A percentile compares a stretch with the other conserved stretches of the same genome.
Conservation (phyloP, 2,113 vertebrate species). For the Coptodon rendalli region DNA sequence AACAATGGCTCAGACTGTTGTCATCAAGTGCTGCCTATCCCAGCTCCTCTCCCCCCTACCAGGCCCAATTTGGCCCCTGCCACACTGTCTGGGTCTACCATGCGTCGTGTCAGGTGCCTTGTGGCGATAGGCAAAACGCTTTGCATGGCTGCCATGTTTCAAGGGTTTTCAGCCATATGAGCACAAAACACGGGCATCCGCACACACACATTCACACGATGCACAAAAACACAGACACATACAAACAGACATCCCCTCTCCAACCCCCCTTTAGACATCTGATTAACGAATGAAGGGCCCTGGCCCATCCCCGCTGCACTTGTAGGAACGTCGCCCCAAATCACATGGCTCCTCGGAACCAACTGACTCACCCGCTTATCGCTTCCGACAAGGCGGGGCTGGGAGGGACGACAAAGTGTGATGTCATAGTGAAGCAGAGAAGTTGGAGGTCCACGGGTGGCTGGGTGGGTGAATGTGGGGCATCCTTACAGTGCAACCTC, state of each 20-base stretch:
- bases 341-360: constrained; percentile 77
- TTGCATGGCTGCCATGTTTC: constrained; percentile 63
- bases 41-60: neutral
- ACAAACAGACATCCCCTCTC: constrained; percentile 26
- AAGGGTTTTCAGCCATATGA: constrained; percentile 67
- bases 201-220: neutral
- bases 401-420: constrained; percentile 65
- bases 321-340: constrained; percentile 77
- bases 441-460: neutral
- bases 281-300: constrained; percentile 70
- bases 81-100: constrained; percentile 61
- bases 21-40: neutral
- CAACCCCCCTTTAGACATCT: constrained; percentile 45
- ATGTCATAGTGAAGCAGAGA: constrained; percentile 52
- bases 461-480: neutral
- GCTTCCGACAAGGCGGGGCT: constrained; percentile 79
- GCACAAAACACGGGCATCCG: neutral
- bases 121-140: constrained; percentile 73
- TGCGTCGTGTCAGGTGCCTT: constrained; percentile 77
- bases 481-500: constrained; percentile 5
- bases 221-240: constrained; percentile 21
- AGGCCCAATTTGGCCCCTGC: constrained; percentile 31
- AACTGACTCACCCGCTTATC: constrained; percentile 78
- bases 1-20: neutral
- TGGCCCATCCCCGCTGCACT: constrained; percentile 57